Evolutionary conservation across 2,888 invertebrate genomes (phyloP), one percentile per base, ranked within the genome.

Genomic region (Drosophila paracracens): DNA sequence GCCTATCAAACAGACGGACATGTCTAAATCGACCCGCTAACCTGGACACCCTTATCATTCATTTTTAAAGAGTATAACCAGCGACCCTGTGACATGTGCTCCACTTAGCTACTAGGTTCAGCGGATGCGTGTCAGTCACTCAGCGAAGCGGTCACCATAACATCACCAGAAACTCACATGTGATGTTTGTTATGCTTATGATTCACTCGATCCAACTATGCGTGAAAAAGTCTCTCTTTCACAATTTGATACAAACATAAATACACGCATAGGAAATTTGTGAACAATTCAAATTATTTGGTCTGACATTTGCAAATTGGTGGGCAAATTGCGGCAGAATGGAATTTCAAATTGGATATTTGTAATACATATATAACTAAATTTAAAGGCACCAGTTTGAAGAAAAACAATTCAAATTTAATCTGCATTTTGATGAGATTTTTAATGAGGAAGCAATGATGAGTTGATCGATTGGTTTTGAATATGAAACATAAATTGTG

Each of bases 101-200:
- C 31, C 61, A 64, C 43, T 29, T 29, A 51, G 59, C 27, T 38
- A 6, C 18, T 57, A 35, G 35, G 46, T 62, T 10, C 52, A 73
- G 66, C 87, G 83, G 87, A 88, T 83, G 87, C 82, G 82, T 64
- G 60, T 63, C 69, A 85, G 86, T 76, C 83, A 80, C 65, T 76
- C 74, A 76, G n/a, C 53, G 54, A 71, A 68, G 64, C 78, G 71
- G 75, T 58, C 87, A 83, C 64, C 51, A 71, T 56, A 79, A 51
- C 70, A 50, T 40, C 33, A 60, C 5, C 43, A 57, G 46, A 63
- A 76, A 31, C 43, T 25, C 36, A 78, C 29, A 31, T 38, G n/a
- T 25, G 52, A 46, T 54, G 27, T 62, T 82, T 75, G 62, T 76
- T 79, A 72, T 56, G 72, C 63, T 54, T 54, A 29, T 79, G 81